A percentile compares a stretch with the other conserved stretches of the same genome.
These are phyloP conservation scores for Toxonevra muliebris DNA, from an alignment of 2,888 invertebrate genomes.

Conservation along the genomic window DNA sequence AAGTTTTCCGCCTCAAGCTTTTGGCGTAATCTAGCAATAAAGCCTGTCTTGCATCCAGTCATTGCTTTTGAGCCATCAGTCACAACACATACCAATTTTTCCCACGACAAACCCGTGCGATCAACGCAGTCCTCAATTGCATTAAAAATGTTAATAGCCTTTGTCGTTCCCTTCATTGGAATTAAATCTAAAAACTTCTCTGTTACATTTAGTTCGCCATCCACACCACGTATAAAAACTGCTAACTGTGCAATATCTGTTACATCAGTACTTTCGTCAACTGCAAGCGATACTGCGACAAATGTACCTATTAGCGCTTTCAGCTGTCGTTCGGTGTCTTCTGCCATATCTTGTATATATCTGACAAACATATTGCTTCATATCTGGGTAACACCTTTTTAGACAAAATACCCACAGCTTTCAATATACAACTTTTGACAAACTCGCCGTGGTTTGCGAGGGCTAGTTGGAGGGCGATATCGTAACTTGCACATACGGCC, in stretches of 20 bases:
- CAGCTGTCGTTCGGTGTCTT: not conserved
- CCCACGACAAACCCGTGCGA: too few relatives aligned
- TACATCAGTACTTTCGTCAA: not conserved
- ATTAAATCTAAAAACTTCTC: not conserved
- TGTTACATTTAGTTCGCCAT: not conserved
- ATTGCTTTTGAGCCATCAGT: not conserved
- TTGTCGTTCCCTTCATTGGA: too few relatives aligned
- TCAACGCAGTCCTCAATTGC: too few relatives aligned
- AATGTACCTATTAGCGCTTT: not conserved
- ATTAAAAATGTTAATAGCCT: too few relatives aligned
- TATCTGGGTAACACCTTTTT: not conserved
- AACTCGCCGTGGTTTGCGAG: not conserved
- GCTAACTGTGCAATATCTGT: not conserved
- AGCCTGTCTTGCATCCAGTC: not conserved
- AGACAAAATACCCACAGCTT: too few relatives aligned
- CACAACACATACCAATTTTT: not conserved
- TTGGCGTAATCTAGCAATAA: conserved; percentile 4
- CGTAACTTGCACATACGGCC: conserved; percentile 6
- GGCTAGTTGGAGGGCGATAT: not conserved
- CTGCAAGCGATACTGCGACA: not conserved
- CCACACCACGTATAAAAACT: conserved; percentile 8
- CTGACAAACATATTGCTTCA: not conserved
- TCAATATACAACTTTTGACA: not conserved
- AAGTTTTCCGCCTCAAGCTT: not conserved
- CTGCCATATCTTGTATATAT: conserved; percentile 2